Evolutionary conservation across 2,888 invertebrate species (phyloP).

Genomic region (Boloria euphrosyne): DNA sequence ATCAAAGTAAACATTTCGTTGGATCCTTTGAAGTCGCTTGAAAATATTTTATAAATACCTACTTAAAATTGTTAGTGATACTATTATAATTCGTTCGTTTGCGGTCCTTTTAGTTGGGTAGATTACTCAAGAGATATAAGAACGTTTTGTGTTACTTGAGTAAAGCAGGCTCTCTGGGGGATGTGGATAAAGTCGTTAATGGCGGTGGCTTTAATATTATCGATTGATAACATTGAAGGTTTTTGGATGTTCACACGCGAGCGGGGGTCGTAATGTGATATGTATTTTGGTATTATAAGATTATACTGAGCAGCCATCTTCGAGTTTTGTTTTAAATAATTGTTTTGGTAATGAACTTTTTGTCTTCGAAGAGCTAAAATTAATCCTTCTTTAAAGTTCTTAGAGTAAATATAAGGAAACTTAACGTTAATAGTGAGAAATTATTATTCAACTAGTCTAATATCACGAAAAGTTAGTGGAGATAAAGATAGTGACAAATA

Average conservation of each 20-base stretch:
- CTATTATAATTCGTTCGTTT: conserved; percentile 17
- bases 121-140: conserved; percentile 32
- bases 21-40: conserved; percentile 40
- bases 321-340: conserved; percentile 16
- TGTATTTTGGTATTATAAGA: conserved; percentile 67
- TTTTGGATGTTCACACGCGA: conserved; percentile 71
- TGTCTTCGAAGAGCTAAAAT: no score
- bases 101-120: conserved; percentile 28
- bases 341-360: background rate
- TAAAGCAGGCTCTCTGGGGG: conserved; percentile 46
- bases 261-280: conserved; percentile 65
- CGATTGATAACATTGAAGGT: conserved; percentile 67
- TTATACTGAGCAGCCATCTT: conserved; percentile 54
- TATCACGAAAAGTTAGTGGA: no score
- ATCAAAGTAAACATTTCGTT: conserved; percentile 43
- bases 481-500: no score
- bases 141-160: conserved; percentile 25
- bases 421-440: no score
- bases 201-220: conserved; percentile 61
- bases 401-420: no score
- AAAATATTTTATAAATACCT: conserved; percentile 42
- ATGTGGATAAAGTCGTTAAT: conserved; percentile 67
- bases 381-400: no score
- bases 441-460: no score
- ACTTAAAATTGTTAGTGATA: conserved; percentile 35